These are phyloP conservation scores for Apomyelois bistriatella DNA, from an alignment of 2,888 invertebrate species.

Conservation along the genomic window DNA sequence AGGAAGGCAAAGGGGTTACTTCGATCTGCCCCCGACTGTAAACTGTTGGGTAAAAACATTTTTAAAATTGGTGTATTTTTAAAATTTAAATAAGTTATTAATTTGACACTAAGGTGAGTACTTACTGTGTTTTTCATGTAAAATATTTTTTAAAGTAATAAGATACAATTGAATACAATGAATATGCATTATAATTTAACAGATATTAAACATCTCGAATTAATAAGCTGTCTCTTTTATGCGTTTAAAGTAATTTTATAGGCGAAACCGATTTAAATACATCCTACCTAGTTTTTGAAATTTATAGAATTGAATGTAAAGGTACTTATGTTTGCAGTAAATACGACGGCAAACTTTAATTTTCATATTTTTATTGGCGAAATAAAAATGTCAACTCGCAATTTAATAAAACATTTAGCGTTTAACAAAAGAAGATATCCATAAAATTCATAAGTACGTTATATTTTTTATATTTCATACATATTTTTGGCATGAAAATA, in stretches of 20 bases:
- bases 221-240: background rate
- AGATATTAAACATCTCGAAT: constrained; percentile 5
- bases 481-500: too few species aligned
- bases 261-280: background rate
- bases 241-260: constrained; percentile 1
- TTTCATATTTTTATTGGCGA: constrained; percentile 10
- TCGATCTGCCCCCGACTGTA: too few species aligned
- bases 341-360: constrained; percentile 4
- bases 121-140: background rate
- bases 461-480: too few species aligned
- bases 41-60: too few species aligned
- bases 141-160: background rate
- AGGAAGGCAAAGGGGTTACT: too few species aligned
- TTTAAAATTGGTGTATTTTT: too few species aligned
- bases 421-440: too few species aligned
- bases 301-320: background rate
- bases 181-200: background rate
- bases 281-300: background rate
- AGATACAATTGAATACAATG: constrained; percentile 2
- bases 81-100: too few species aligned
- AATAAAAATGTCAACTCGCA: constrained; percentile 17
- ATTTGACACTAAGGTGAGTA: background rate
- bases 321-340: too few species aligned
- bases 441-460: too few species aligned
- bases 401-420: background rate